These are phyloP conservation scores for Stegastes partitus DNA, from an alignment of 2,113 vertebrate species.

Conservation along the genomic window DNA sequence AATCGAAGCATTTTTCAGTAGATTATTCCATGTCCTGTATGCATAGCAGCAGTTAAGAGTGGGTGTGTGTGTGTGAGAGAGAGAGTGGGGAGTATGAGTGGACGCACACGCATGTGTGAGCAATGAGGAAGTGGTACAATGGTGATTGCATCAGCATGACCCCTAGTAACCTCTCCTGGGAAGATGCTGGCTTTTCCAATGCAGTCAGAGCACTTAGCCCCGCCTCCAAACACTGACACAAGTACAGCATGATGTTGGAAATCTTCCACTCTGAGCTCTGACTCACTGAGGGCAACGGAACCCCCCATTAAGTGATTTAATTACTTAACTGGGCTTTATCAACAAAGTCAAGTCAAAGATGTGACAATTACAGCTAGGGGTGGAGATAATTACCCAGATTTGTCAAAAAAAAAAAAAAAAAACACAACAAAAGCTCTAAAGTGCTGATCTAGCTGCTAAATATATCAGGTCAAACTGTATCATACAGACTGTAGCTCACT, in stretches of 20 bases:
- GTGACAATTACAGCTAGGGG: neutral
- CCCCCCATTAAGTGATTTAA: neutral
- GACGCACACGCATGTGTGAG: neutral
- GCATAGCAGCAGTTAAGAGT: neutral
- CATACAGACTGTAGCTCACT: neutral
- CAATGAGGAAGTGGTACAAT: conserved; percentile 1
- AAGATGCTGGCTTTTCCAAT: neutral
- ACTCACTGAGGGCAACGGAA: neutral
- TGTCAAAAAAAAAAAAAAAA: no score
- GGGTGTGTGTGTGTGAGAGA: neutral
- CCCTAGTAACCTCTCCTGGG: neutral
- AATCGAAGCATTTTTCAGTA: neutral
- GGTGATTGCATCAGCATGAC: conserved; percentile 36
- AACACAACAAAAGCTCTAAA: no score
- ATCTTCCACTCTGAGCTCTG: conserved; percentile 5
- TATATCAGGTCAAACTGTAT: no score
- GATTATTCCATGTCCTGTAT: neutral
- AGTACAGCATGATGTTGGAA: neutral
- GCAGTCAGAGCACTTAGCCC: neutral
- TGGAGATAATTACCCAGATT: no score
- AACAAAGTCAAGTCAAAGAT: neutral
- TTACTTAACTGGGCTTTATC: neutral
- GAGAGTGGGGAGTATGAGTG: neutral
- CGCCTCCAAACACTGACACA: conserved; percentile 40
- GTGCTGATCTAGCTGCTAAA: no score